Evolutionary conservation across 1,140 invertebrate species (phyloP), one percentile per base, ranked within the genome.

Genomic region (Zaprionus inermis): DNA sequence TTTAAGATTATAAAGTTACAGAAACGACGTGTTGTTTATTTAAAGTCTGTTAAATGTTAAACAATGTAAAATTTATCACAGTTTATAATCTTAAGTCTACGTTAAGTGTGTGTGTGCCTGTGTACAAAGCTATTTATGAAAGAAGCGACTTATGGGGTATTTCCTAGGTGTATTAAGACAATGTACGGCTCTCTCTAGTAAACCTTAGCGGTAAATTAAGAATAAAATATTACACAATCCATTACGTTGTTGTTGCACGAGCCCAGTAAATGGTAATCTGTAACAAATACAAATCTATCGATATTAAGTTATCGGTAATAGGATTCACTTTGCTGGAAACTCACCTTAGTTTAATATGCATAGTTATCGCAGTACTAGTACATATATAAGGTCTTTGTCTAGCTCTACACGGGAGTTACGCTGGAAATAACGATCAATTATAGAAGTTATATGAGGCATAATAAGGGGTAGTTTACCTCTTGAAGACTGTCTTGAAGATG

Each of bases 401-500:
- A 24, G 34, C 32, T 24, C 20, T 68, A 72, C 9, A 72, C 70
- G n/a, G 70, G 56, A 56, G 64, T 59, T 49, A 68, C 11, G 30
- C 70, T 72, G 5, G 11, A 34, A 24, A 41, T 46, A 0, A 14
- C 28, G 24, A 30, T 5, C 9, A 12, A 41, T 28, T 28, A 30
- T 38, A 41, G 30, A 14, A 30, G 6, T 12, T 30, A 34, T 55
- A n/a, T 61, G 5, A 36, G 1, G 24, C 14, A 2, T n/a, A 14
- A 34, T 11, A 44, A 18, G 24, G 77, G 55, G 32, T 38, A 36
- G 68, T 93, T 94, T 91, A 97, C 96, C 96, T 97, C 93, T 97
- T 97, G 92, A 97, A 97, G 92, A 97, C 96, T 57, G 96, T 96
- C 92, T 97, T 97, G 91, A 97, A 97, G 18, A 78, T 68, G 34